Percentiles rank a stretch among this genome's conserved stretches.
phyloP scores from a whole-genome alignment of 2,113 vertebrate genomes.

The Diphyllodes magnificus region DNA sequence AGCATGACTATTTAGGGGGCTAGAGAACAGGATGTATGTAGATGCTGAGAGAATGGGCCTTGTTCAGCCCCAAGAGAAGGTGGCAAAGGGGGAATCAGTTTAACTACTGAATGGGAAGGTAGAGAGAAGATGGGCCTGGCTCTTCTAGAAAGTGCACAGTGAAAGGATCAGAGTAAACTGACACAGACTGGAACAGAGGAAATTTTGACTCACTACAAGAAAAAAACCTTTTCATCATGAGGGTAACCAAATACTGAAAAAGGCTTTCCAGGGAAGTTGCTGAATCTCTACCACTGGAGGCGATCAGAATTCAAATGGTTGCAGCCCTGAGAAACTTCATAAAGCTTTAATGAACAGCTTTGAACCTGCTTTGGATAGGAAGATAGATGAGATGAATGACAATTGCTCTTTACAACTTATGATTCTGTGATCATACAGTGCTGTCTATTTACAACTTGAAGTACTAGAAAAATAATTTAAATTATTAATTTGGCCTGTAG shows the following conservation, averaged over 20 bases:
- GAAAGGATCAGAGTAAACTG: background rate
- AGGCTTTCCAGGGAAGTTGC: background rate
- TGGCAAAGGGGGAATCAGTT: background rate
- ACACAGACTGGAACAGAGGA: background rate
- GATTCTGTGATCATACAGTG: background rate
- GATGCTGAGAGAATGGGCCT: background rate
- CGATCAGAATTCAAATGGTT: background rate
- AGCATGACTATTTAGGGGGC: background rate
- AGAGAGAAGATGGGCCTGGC: background rate
- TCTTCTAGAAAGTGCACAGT: background rate
- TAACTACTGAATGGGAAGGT: background rate
- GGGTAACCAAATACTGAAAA: background rate
- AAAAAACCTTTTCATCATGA: background rate
- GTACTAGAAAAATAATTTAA: background rate
- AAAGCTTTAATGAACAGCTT: background rate
- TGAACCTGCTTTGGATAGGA: background rate
- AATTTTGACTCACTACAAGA: background rate
- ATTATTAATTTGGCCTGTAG: background rate
- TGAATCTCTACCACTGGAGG: background rate
- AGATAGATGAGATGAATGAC: background rate
- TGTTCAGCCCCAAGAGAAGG: background rate
- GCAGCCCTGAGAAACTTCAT: background rate
- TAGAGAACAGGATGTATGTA: background rate
- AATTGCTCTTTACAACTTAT: background rate
- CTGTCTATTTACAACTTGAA: background rate